Evolutionary conservation across 2,113 vertebrate species (phyloP).

Genomic region (Cynoglossus semilaevis): DNA sequence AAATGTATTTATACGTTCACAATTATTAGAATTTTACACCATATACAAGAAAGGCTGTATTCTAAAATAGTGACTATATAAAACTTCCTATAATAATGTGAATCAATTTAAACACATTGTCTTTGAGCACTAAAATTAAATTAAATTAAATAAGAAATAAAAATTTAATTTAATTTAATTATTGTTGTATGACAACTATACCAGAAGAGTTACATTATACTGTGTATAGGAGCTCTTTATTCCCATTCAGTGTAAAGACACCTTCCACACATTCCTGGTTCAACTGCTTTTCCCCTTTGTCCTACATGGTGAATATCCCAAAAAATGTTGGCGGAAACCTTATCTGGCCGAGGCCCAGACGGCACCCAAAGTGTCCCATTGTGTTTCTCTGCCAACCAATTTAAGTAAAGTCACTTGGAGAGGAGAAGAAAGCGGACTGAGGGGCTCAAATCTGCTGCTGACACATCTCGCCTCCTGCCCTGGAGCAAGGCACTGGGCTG

Average conservation of each 20-base stretch:
- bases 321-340: constrained; percentile 38
- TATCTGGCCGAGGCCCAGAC: constrained; percentile 43
- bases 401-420: constrained; percentile 37
- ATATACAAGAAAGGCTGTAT: no score
- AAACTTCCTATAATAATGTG: no score
- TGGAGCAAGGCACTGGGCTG: constrained; percentile 38
- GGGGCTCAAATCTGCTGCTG: constrained; percentile 39
- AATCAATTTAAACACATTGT: no score
- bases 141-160: no score
- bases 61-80: no score
- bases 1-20: no score
- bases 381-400: constrained; percentile 30
- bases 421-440: constrained; percentile 38
- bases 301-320: constrained; percentile 31
- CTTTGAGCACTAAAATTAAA: no score
- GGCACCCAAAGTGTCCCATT: constrained; percentile 38
- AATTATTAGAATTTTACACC: no score
- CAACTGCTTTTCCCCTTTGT: constrained; percentile 41
- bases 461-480: constrained; percentile 37
- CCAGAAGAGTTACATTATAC: no score
- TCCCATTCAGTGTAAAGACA: neutral
- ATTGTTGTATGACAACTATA: no score
- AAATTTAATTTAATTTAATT: no score
- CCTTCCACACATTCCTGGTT: constrained; percentile 1
- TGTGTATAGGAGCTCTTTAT: no score